Conservation (phyloP, 2,113 vertebrate species). For the Epinephelus moara region DNA sequence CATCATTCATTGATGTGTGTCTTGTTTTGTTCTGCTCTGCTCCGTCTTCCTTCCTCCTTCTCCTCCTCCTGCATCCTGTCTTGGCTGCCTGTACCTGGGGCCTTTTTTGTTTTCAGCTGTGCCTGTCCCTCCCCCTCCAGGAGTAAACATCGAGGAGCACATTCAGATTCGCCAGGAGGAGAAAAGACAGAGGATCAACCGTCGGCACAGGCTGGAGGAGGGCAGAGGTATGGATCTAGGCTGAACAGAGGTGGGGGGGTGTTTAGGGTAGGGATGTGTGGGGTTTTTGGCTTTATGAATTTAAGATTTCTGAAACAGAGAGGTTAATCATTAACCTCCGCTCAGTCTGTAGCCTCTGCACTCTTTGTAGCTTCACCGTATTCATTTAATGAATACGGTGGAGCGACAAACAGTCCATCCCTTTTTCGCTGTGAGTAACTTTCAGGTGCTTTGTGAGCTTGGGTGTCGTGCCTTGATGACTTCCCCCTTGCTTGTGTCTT, state of each 20-base stretch:
- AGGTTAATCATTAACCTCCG: background rate
- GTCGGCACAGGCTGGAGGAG: slow-evolving; percentile 95
- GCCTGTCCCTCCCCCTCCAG: slow-evolving; percentile 94
- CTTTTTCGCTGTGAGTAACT: slow-evolving; percentile 23
- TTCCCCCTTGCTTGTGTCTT: slow-evolving; percentile 74
- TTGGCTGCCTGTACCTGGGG: slow-evolving; percentile 69
- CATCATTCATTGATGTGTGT: slow-evolving; percentile 82
- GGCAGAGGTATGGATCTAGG: slow-evolving; percentile 90
- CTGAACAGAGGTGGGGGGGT: background rate
- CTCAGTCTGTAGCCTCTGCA: too few species aligned
- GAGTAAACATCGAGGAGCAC: slow-evolving; percentile 99
- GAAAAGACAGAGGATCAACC: slow-evolving; percentile 95
- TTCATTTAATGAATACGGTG: too few species aligned
- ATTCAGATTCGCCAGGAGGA: slow-evolving; percentile 98
- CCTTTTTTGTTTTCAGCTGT: slow-evolving; percentile 90
- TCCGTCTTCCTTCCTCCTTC: slow-evolving; percentile 58
- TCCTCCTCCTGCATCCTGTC: slow-evolving; percentile 66
- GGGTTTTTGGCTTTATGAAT: background rate
- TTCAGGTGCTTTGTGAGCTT: slow-evolving; percentile 60
- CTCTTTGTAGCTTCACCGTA: too few species aligned
- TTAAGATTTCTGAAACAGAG: slow-evolving; percentile 3
- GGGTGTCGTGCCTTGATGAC: slow-evolving; percentile 73
- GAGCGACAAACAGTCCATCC: slow-evolving; percentile 22
- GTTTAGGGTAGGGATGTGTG: slow-evolving; percentile 7
- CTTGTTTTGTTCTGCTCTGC: slow-evolving; percentile 79